Evolutionary conservation across 2,113 vertebrate genomes (phyloP), one percentile per base, ranked within the genome.

Genomic region (Muntiacus reevesi): DNA sequence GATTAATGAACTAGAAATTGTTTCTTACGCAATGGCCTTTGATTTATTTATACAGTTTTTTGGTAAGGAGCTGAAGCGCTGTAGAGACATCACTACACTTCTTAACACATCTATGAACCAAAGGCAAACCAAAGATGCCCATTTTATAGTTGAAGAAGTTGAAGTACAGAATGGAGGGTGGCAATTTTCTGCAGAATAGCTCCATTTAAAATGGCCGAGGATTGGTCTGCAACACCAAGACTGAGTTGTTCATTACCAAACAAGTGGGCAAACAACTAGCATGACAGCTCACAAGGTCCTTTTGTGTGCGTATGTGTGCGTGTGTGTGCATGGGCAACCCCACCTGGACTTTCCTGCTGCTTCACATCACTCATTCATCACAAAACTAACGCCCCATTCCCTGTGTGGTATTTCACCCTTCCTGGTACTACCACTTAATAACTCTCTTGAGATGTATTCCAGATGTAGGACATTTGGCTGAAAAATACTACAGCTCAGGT

Each of bases 1-100:
- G 92, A 96, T 87, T 71, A 87, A 83, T 81, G 57, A 91, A 40
- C 52, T 62, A 79, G n/a, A 89, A 87, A 84, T 40, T 59, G 16
- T 91, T 85, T 94, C 92, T 88, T 87, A 64, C 12, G 27, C 64
- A 60, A 23, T 50, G 59, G 50, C 23, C 50, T 89, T 93, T 81
- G 91, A 62, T 91, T 94, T 94, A 76, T 90, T 83, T 57, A 64
- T 30, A 28, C 23, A 64, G 16, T 21, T 12, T 12, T 74, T 76
- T 52, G 60, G 28, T 45, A 71, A 92, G 91, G 50, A 17, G 23
- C 17, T 96, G 47, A 28, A 76, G 36, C 30, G 25, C 55, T 43
- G 2, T 15, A 67, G 52, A 84, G 57, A 82, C 16, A 74, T 91
- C 14, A 17, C 40, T 40, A 28, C 2, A 86, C 6, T 85, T 97